Evolutionary conservation across 1,140 invertebrate genomes (phyloP), one percentile per base, ranked within the genome.

Genomic region (Nylanderia fulva): DNA sequence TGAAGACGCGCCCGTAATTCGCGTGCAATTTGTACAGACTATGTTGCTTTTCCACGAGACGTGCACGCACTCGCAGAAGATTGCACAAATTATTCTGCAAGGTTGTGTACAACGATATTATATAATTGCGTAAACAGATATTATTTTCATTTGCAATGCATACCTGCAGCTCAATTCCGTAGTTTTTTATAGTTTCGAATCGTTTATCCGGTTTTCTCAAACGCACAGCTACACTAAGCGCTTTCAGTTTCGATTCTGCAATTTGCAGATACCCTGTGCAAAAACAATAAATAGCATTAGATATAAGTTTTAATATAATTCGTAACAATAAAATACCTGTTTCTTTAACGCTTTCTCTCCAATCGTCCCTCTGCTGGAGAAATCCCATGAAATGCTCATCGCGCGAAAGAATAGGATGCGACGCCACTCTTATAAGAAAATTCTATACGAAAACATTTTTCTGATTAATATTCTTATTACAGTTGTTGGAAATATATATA

Each of bases 1-100:
- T 98, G 87, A 98, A 98, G 36, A 98, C 95, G 77, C 97, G 96
- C 3, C 97, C 97, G 92, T 98, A 98, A 94, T 97, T 97, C 1
- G 96, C 96, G 93, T 98, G 97, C 45, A 98, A 94, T 93, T 98
- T 98, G 90, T 97, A 97, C n/a, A 98, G 95, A 52, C 96, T 97
- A 93, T 97, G 98, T 84, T 97, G 96, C 90, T 97, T 97, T 91
- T 98, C 97, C 90, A 96, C 97, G 85, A 98, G 96, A 90, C 96
- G 96, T 48, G 97, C 96, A 75, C 97, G 96, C 86, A 95, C 94
- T 74, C 96, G 91, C 48, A 96, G 86, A 21, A 95, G 91, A 92
- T 95, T 95, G 72, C 92, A 92, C 36, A 96, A 90, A 88, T 95
- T 95, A 86, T 91, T 95, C 95, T 95, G 84, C 5, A 87, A 58